Conservation (phyloP, 2,888 invertebrate genomes). For the Archips crataeganus region DNA sequence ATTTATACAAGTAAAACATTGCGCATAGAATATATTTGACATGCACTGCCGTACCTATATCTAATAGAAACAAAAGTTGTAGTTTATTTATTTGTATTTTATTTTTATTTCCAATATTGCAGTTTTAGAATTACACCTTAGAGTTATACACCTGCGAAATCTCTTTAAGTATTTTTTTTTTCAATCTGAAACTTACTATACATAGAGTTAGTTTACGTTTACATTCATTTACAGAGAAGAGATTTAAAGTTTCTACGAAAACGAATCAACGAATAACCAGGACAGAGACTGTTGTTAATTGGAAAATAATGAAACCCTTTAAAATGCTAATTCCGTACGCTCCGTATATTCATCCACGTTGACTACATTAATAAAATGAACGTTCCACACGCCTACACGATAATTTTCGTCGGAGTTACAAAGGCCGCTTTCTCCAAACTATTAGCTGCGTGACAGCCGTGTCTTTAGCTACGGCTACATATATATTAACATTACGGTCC, state of each 20-base stretch:
- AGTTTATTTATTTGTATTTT: no score
- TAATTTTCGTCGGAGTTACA: constrained; percentile 26
- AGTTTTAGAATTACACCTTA: no score
- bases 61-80: no score
- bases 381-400: constrained; percentile 26
- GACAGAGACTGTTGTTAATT: constrained; percentile 13
- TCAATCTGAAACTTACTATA: no score
- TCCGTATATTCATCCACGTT: constrained; percentile 14
- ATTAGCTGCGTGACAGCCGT: constrained; percentile 36
- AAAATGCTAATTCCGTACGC: constrained; percentile 27
- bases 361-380: constrained; percentile 23
- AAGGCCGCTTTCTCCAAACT: constrained; percentile 39
- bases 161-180: no score
- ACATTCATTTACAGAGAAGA: neutral
- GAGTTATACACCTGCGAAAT: no score
- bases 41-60: neutral
- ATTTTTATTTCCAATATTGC: no score
- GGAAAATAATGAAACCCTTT: constrained; percentile 29
- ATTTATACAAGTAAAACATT: no score
- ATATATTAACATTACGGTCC: constrained; percentile 66
- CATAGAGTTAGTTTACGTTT: no score
- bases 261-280: neutral
- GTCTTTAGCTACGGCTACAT: constrained; percentile 42
- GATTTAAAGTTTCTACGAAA: neutral
- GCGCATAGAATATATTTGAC: neutral